These are phyloP conservation scores for Gambusia yucatana DNA, from an alignment of 2,797 vertebrate genomes.

Conservation along the genomic window DNA sequence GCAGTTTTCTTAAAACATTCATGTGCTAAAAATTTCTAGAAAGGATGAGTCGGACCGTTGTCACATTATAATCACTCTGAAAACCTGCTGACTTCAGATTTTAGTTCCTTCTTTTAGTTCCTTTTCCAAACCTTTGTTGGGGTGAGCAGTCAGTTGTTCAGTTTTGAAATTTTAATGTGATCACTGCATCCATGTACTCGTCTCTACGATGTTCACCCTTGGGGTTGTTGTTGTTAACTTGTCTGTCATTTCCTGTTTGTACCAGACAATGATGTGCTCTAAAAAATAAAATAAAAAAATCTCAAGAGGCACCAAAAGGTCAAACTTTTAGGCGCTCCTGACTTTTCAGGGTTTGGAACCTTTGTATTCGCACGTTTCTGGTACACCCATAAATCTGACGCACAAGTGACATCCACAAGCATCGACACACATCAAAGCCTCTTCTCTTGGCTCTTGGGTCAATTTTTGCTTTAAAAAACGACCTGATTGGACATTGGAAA, in stretches of 20 bases:
- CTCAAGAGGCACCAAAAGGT: background rate
- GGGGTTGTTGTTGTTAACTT: background rate
- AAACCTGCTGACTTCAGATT: background rate
- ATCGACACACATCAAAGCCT: no score
- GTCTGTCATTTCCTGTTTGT: background rate
- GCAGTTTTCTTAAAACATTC: background rate
- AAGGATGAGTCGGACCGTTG: background rate
- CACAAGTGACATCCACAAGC: no score
- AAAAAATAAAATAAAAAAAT: background rate
- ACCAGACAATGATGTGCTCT: background rate
- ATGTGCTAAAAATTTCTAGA: background rate
- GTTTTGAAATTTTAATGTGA: background rate
- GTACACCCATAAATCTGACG: no score
- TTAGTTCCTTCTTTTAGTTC: background rate
- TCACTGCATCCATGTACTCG: background rate
- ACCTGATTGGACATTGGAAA: no score
- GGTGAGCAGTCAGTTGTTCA: background rate
- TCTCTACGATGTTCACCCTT: background rate
- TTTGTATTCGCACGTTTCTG: no score
- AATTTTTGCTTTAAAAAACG: no score
- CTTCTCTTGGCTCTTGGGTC: no score
- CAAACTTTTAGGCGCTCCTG: no score
- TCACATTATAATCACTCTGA: background rate
- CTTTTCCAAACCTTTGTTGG: background rate
- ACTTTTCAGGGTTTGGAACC: no score